phyloP scores from a whole-genome alignment of 1,140 invertebrate species.

The Heliconius hermathena region DNA sequence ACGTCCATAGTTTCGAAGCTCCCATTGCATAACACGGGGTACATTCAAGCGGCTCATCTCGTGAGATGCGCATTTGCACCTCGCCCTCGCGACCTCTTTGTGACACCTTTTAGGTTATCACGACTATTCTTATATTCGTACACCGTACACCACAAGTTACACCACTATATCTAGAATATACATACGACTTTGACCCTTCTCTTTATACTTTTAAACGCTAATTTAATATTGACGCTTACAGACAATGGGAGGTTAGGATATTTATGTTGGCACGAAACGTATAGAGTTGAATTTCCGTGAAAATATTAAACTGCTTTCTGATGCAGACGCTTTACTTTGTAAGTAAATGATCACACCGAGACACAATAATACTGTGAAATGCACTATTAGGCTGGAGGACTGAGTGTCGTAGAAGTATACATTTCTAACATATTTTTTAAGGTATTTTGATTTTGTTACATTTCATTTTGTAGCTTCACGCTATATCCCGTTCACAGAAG shows the following conservation, averaged over 20 bases:
- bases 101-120: constrained; percentile 64
- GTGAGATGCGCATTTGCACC: constrained; percentile 71
- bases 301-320: constrained; percentile 48
- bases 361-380: constrained; percentile 23
- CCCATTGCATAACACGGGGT: constrained; percentile 47
- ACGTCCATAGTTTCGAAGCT: constrained; percentile 24
- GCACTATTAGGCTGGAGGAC: background rate
- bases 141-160: constrained; percentile 24
- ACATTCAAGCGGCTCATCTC: constrained; percentile 68
- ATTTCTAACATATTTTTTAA: background rate
- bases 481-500: no score
- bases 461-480: no score
- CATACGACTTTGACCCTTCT: constrained; percentile 33
- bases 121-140: constrained; percentile 44
- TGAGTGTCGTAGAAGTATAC: background rate
- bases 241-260: constrained; percentile 26
- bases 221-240: constrained; percentile 12
- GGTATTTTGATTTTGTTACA: background rate
- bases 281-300: constrained; percentile 42
- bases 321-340: constrained; percentile 39
- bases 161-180: background rate
- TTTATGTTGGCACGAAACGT: constrained; percentile 40
- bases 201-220: background rate
- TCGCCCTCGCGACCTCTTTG: constrained; percentile 54
- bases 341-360: constrained; percentile 29